These are phyloP conservation scores for Heterodera carotae DNA, from an alignment of 1,140 invertebrate genomes.

Conservation along the genomic window DNA sequence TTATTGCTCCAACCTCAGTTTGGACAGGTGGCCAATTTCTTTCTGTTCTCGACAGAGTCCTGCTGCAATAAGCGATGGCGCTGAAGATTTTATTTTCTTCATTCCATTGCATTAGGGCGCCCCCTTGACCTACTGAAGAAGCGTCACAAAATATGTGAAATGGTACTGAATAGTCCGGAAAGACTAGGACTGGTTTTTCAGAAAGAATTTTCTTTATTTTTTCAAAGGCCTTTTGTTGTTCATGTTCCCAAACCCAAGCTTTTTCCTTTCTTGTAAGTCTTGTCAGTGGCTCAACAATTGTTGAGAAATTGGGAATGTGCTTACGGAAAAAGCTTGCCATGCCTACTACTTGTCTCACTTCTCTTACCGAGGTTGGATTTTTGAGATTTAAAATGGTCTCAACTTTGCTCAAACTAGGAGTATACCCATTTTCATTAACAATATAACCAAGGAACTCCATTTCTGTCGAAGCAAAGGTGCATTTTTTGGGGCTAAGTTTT, in stretches of 20 bases:
- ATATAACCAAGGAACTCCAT: conserved; percentile 59
- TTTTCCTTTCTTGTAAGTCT: conserved; percentile 11
- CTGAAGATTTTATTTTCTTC: conserved; percentile 1
- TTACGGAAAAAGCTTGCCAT: conserved; percentile 34
- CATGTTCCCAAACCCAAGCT: conserved; percentile 22
- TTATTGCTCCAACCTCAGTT: conserved; percentile 31
- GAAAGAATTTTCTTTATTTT: conserved; percentile 20
- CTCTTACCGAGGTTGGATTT: conserved; percentile 54
- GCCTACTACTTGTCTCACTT: conserved; percentile 60
- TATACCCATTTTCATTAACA: conserved; percentile 52
- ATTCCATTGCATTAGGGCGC: conserved; percentile 22
- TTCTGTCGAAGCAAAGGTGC: conserved; percentile 32
- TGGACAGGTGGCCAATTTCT: conserved; percentile 15
- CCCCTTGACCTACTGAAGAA: conserved; percentile 6
- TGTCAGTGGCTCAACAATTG: conserved; percentile 19
- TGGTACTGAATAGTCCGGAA: conserved; percentile 36
- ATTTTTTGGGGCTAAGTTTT: conserved; percentile 41
- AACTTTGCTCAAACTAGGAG: conserved; percentile 53
- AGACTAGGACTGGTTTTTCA: conserved; percentile 25
- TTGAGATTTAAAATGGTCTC: conserved; percentile 34
- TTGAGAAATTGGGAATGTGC: conserved; percentile 16
- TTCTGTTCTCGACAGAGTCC: conserved; percentile 18
- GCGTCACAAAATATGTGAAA: conserved; percentile 36
- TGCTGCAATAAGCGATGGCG: conserved; percentile 20
- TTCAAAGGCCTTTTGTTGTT: conserved; percentile 33